These are phyloP conservation scores for Cantharis rustica DNA, from an alignment of 2,888 invertebrate genomes.

Conservation along the genomic window DNA sequence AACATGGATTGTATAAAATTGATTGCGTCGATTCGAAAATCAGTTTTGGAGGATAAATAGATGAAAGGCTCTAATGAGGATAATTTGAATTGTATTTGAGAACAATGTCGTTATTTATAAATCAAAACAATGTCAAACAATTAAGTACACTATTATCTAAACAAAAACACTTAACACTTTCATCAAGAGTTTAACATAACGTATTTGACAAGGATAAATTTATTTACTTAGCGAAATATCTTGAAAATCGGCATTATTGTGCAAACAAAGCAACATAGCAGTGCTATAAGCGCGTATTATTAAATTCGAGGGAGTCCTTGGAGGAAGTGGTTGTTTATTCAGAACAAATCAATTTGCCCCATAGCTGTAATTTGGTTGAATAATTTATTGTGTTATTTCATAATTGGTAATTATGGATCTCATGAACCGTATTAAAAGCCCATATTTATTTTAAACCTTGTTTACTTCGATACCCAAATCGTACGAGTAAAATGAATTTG, in stretches of 20 bases:
- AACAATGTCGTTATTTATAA: not conserved
- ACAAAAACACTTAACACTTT: slow-evolving; percentile 20
- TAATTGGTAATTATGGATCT: slow-evolving; percentile 19
- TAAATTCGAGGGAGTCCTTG: slow-evolving; percentile 25
- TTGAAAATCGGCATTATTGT: slow-evolving; percentile 28
- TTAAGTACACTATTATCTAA: slow-evolving; percentile 18
- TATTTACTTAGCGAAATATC: slow-evolving; percentile 27
- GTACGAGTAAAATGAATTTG: not conserved
- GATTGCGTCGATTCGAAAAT: not conserved
- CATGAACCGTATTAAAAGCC: slow-evolving; percentile 2
- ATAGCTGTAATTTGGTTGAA: slow-evolving; percentile 25
- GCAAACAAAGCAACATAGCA: slow-evolving; percentile 27
- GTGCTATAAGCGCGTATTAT: slow-evolving; percentile 23
- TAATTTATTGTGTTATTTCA: slow-evolving; percentile 21
- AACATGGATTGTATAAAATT: not conserved
- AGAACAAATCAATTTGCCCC: slow-evolving; percentile 28
- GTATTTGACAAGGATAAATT: slow-evolving; percentile 13
- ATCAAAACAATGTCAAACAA: slow-evolving; percentile 8
- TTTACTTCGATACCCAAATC: not conserved
- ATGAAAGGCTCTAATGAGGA: not conserved
- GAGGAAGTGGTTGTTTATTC: slow-evolving; percentile 27
- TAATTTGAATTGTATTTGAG: not conserved
- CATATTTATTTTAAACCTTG: slow-evolving; percentile 7
- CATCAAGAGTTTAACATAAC: slow-evolving; percentile 13
- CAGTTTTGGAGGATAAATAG: not conserved